Evolutionary conservation across 2,113 vertebrate species (phyloP).

Genomic region (Pampusana beccarii): DNA sequence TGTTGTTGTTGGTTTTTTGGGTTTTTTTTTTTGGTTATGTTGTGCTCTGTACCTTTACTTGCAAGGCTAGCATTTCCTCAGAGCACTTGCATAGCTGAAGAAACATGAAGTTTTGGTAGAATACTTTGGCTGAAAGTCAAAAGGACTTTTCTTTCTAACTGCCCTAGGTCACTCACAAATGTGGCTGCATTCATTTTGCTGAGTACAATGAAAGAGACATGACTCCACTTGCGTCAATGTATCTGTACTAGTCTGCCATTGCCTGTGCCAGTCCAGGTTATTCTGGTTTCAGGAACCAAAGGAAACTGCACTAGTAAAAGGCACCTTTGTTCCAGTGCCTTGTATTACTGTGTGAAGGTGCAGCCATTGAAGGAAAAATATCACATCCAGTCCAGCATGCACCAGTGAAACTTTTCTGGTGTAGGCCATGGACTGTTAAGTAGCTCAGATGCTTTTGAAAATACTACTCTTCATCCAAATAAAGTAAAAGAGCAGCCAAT

Average conservation of each 20-base stretch:
- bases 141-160: not conserved
- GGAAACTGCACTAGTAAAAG: not conserved
- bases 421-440: not conserved
- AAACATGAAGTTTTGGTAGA: not conserved
- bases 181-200: not conserved
- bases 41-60: not conserved
- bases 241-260: not conserved
- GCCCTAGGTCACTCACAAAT: not conserved
- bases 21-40: not conserved
- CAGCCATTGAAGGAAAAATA: not conserved
- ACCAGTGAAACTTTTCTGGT: not conserved
- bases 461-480: slow-evolving; percentile 38
- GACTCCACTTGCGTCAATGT: rapidly evolving
- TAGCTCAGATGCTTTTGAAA: slow-evolving; percentile 26
- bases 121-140: not conserved
- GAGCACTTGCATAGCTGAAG: not conserved
- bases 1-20: too few species aligned
- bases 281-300: not conserved
- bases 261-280: not conserved
- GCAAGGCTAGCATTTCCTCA: not conserved
- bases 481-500: slow-evolving; percentile 50
- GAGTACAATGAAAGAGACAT: not conserved
- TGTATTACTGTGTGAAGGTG: not conserved
- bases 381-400: not conserved
- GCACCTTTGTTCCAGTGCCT: not conserved